Conservation (phyloP, 2,113 vertebrate genomes). For the Actenoides hombroni region DNA sequence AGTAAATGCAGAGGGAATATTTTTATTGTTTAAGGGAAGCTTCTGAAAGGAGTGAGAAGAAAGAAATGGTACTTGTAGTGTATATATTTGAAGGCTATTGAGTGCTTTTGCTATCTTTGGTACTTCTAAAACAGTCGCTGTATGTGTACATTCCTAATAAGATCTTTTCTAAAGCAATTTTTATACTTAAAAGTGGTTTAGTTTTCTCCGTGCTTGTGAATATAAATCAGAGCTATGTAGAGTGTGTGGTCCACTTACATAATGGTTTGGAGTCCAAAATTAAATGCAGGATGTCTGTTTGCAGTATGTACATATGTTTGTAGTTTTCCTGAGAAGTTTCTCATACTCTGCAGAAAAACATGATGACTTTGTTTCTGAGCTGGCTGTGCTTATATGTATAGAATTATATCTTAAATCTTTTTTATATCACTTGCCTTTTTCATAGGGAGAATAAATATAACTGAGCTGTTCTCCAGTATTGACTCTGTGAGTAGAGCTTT, state of each 20-base stretch:
- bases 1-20: neutral
- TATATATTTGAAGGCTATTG: neutral
- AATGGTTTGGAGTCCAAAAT: slow-evolving; percentile 35
- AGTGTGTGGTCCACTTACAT: slow-evolving; percentile 40
- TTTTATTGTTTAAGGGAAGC: neutral
- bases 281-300: slow-evolving; percentile 51
- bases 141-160: neutral
- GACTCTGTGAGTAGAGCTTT: slow-evolving; percentile 37
- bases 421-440: slow-evolving; percentile 6
- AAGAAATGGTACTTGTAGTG: neutral
- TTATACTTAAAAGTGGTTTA: neutral
- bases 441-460: slow-evolving; percentile 19
- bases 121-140: neutral
- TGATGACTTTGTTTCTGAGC: neutral
- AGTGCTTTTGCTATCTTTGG: neutral
- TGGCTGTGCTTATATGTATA: neutral
- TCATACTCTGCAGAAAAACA: slow-evolving; percentile 4
- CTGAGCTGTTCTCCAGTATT: slow-evolving; percentile 23
- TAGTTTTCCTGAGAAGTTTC: slow-evolving; percentile 41
- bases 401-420: slow-evolving; percentile 6
- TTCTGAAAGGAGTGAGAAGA: neutral
- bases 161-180: neutral
- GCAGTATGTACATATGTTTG: slow-evolving; percentile 14
- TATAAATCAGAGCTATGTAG: neutral
- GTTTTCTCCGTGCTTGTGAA: neutral